These are phyloP conservation scores for Caenorhabditis sp. DNA, from an alignment of 2,888 invertebrate genomes.

Conservation along the genomic window DNA sequence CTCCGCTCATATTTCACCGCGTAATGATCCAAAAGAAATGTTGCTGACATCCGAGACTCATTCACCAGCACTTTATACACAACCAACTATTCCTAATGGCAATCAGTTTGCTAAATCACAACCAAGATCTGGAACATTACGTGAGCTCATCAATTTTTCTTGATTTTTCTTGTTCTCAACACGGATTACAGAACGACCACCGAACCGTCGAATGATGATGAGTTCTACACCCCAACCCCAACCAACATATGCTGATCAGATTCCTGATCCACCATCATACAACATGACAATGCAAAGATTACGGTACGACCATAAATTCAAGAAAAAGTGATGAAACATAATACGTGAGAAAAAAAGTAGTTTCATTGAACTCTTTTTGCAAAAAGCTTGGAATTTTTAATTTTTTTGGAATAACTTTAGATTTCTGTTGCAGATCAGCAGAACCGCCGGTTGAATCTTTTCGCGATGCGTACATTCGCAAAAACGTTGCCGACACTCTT, in stretches of 20 bases:
- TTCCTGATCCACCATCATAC: conserved; percentile 54
- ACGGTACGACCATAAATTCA: conserved; percentile 9
- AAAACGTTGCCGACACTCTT: conserved; percentile 47
- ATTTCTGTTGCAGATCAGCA: conserved; percentile 32
- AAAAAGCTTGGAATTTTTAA: not conserved
- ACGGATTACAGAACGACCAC: conserved; percentile 17
- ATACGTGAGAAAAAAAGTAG: not conserved
- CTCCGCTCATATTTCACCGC: conserved; percentile 40
- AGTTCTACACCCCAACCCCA: conserved; percentile 33
- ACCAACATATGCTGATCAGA: conserved; percentile 45
- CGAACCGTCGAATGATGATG: conserved; percentile 28
- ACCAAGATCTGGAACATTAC: conserved; percentile 25
- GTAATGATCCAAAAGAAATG: conserved; percentile 36
- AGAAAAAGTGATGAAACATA: not conserved
- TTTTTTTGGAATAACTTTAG: too few relatives aligned
- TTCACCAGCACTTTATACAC: not conserved
- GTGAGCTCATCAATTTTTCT: conserved; percentile 8
- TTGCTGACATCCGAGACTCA: conserved; percentile 20
- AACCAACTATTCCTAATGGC: conserved; percentile 12
- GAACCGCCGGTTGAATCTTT: conserved; percentile 45
- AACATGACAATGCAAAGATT: conserved; percentile 49
- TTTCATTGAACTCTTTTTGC: too few relatives aligned
- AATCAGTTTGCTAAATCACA: conserved; percentile 6
- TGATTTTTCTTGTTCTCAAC: not conserved
- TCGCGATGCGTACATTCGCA: conserved; percentile 50